Evolutionary conservation across 2,797 vertebrate species (phyloP).

Genomic region (Chloroceryle inda): DNA sequence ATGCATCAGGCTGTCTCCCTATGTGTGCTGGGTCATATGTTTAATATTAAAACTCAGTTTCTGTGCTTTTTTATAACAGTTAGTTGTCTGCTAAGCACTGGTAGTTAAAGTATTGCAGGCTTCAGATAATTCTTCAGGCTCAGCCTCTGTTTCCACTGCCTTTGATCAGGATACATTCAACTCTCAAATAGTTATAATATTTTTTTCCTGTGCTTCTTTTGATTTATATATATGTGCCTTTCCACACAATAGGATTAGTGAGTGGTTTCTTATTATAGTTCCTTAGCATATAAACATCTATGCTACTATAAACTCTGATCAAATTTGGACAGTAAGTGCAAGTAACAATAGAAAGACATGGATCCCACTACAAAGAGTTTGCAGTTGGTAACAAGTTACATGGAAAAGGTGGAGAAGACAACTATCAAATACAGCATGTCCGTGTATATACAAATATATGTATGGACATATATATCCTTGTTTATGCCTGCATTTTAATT

Average conservation of each 20-base stretch:
- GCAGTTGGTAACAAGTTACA: background rate
- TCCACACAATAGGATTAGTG: background rate
- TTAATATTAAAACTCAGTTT: constrained; percentile 45
- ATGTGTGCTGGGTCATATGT: background rate
- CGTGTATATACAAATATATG: background rate
- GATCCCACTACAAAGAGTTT: background rate
- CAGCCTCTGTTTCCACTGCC: constrained; percentile 21
- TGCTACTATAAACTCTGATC: background rate
- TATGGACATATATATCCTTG: background rate
- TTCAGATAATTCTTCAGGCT: constrained; percentile 27
- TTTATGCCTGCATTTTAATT: background rate
- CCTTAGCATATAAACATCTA: background rate
- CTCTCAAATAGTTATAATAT: constrained; percentile 10
- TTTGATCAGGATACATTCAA: constrained; percentile 39
- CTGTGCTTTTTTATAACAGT: constrained; percentile 41
- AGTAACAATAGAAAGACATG: background rate
- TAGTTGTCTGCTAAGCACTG: constrained; percentile 34
- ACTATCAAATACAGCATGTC: background rate
- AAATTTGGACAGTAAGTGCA: background rate
- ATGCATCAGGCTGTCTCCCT: constrained; percentile 2
- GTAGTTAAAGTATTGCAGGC: constrained; percentile 27
- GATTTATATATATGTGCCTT: background rate
- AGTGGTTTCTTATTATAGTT: background rate
- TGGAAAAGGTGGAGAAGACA: background rate
- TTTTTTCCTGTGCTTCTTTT: background rate